Base-by-base conservation (phyloP, 2,888 invertebrate species). In the Eupithecia subumbrata region DNA sequence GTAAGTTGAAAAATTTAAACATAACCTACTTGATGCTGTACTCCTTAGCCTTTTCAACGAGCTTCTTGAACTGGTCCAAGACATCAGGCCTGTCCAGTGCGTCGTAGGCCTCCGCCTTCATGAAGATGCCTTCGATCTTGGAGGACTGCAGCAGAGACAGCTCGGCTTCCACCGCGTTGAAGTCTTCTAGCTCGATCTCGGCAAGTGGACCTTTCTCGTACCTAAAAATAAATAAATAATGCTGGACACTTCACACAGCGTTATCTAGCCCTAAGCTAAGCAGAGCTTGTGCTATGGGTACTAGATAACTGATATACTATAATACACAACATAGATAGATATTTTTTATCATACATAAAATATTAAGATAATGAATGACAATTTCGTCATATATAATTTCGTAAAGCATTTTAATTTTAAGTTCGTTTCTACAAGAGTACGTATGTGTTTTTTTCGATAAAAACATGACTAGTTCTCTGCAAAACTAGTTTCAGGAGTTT, bases 141-240 rank as follows among this genome's bases (percentile, higher is more conserved):
- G 85, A 79, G 0, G 37, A 72, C 77, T 87, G 37, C 71, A 93
- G 82, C 9, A 78, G 16, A 0, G 84, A 81, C 30, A 92, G 79
- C 3, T 86, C 77, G 0, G 52, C 25, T 18, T 87, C 85, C 14
- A 87, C 71, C 0, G 79, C 84, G 0, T 75, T 77, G 68, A 84
- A 86, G 43, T 79, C 80, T 0, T 76, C 63, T 0, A 79, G 78
- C 0, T 95, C 92, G 8, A 97, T 91, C 86, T 97, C 97, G 76
- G 97, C 96, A 64, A 98, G 92, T 0, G 97, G 96, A 45, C 97
- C 97, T 84, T 97, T 96, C 90, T 99, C 97, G 95, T 96, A 98
- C 95, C 96, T 96, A 56, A 11, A 9, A 56, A 9, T 2, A 22
- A 30, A 2, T 30, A 48, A 18, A 18, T 48, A 16, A 7, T n/a